Percentiles rank a stretch among this genome's conserved stretches.
phyloP scores from a whole-genome alignment of 2,113 vertebrate genomes.

The Phylloscopus trochiloides region DNA sequence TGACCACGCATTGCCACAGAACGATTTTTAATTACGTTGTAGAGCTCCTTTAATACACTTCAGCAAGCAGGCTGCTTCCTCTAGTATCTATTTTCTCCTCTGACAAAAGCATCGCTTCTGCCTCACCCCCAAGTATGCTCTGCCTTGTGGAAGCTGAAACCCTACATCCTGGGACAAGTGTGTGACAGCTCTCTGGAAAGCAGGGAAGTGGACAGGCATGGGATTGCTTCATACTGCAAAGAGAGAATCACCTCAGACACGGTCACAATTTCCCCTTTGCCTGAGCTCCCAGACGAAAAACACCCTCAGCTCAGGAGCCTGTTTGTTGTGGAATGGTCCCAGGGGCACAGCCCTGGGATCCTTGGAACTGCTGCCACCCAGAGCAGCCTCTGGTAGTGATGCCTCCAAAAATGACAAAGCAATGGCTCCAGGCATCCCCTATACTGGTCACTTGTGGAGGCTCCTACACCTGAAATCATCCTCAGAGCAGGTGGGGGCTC shows the following conservation, averaged over 20 bases:
- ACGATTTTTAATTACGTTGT: background rate
- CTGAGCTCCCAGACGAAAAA: background rate
- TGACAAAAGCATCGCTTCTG: background rate
- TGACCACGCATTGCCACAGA: background rate
- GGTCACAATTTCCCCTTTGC: background rate
- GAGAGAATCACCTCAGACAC: background rate
- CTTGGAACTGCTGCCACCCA: background rate
- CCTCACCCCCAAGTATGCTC: background rate
- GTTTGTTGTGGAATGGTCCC: background rate
- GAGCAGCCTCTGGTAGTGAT: background rate
- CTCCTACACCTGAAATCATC: rapidly evolving
- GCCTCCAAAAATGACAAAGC: background rate
- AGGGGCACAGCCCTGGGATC: rapidly evolving
- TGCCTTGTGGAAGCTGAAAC: background rate
- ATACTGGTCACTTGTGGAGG: rapidly evolving
- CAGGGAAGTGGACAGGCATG: background rate
- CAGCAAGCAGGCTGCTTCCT: background rate
- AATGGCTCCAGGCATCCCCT: background rate
- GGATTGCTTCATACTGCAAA: background rate
- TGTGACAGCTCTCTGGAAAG: background rate
- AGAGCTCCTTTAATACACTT: background rate
- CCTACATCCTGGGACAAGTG: background rate
- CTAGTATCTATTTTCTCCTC: background rate
- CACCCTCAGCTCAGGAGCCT: background rate
- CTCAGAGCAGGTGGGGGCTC: background rate